Evolutionary conservation across 2,888 invertebrate species (phyloP).

Genomic region (Orthosia cruda): DNA sequence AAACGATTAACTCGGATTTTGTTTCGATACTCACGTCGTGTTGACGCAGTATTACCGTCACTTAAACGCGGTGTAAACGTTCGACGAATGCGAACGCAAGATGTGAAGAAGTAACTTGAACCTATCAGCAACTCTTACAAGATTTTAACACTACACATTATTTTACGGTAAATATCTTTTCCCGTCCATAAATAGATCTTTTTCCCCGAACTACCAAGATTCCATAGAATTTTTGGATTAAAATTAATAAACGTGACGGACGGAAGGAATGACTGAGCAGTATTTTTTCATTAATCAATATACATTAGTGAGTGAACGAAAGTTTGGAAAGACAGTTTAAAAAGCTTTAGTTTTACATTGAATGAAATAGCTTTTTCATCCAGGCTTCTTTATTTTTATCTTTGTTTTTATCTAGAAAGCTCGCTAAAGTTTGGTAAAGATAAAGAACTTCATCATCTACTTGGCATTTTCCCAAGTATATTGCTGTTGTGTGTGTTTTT

Average conservation of each 20-base stretch:
- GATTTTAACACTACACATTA: not conserved
- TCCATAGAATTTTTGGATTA: slow-evolving; percentile 32
- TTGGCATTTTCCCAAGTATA: too few species aligned
- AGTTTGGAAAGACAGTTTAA: slow-evolving; percentile 46
- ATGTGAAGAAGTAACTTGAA: not conserved
- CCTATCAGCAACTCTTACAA: not conserved
- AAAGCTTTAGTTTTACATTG: slow-evolving; percentile 19
- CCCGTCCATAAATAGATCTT: not conserved
- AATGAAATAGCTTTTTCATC: slow-evolving; percentile 15
- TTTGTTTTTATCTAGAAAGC: too few species aligned
- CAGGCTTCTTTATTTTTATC: not conserved
- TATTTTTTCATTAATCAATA: slow-evolving; percentile 71
- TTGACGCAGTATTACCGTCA: not conserved
- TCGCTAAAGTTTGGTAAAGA: not conserved
- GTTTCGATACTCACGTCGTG: not conserved
- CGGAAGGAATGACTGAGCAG: slow-evolving; percentile 63
- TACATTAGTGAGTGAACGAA: slow-evolving; percentile 62
- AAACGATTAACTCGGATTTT: not conserved
- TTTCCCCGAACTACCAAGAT: slow-evolving; percentile 6
- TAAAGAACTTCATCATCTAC: not conserved
- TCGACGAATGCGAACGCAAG: too few species aligned
- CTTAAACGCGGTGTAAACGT: not conserved
- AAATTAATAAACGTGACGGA: slow-evolving; percentile 46
- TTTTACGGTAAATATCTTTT: not conserved
- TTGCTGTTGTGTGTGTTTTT: too few species aligned